Conservation (phyloP, 2,888 invertebrate genomes). For the Microctonus hyperodae region DNA sequence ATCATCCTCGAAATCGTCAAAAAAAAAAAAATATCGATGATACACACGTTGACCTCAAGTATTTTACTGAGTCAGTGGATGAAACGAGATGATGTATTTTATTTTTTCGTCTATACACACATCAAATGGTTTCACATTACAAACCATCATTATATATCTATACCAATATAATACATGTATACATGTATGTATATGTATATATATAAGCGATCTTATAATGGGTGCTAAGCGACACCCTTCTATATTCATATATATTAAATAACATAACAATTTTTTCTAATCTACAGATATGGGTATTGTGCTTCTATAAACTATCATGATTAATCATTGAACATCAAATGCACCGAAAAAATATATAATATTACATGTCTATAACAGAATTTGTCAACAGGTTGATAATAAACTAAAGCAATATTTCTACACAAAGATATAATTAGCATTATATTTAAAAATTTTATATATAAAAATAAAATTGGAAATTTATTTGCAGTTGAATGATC, state of each 20-base stretch:
- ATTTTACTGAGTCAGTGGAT: background rate
- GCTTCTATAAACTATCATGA: background rate
- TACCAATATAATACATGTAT: too few relatives aligned
- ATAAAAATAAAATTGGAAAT: too few relatives aligned
- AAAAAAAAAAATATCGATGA: too few relatives aligned
- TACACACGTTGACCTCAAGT: background rate
- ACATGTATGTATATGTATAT: background rate
- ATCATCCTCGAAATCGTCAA: background rate
- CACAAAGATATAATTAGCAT: too few relatives aligned
- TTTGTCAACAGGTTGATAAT: background rate
- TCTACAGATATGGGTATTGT: conserved; percentile 1
- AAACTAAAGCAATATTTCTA: background rate
- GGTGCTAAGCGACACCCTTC: conserved; percentile 10
- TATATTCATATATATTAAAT: background rate
- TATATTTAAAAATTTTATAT: too few relatives aligned
- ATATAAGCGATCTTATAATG: background rate
- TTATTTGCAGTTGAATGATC: too few relatives aligned
- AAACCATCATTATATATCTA: background rate
- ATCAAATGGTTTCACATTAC: conserved; percentile 8
- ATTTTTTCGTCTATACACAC: conserved; percentile 1
- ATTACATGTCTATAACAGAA: background rate
- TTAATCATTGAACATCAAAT: background rate
- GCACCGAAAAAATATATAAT: background rate
- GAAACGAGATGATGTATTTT: conserved; percentile 14
- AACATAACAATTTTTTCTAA: background rate